Evolutionary conservation across 2,888 invertebrate species (phyloP).

Genomic region (Parnassius orleans): DNA sequence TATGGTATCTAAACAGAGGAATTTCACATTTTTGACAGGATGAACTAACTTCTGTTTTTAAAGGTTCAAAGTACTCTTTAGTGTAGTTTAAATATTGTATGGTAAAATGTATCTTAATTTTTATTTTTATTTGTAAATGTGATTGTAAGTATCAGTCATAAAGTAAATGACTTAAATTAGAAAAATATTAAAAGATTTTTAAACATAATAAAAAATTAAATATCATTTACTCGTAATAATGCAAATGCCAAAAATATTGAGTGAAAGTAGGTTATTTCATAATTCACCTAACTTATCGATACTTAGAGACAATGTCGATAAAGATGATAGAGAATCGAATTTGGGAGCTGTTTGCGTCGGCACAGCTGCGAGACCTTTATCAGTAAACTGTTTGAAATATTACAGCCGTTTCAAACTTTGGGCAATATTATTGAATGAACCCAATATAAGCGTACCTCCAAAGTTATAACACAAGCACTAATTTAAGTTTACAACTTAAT

Average conservation of each 20-base stretch:
- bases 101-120: too few species aligned
- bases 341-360: slow-evolving; percentile 17
- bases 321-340: slow-evolving; percentile 26
- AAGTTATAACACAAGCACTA: slow-evolving; percentile 23
- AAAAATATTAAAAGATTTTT: too few species aligned
- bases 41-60: too few species aligned
- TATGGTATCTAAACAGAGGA: too few species aligned
- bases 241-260: neutral
- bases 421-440: slow-evolving; percentile 25
- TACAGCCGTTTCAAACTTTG: slow-evolving; percentile 23
- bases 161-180: too few species aligned
- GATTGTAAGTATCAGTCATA: too few species aligned
- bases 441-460: slow-evolving; percentile 19
- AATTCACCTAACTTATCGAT: slow-evolving; percentile 22
- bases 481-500: slow-evolving; percentile 26
- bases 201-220: too few species aligned
- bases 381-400: slow-evolving; percentile 29
- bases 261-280: slow-evolving; percentile 15
- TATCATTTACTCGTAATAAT: too few species aligned
- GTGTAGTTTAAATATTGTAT: too few species aligned
- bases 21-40: too few species aligned
- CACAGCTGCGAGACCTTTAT: slow-evolving; percentile 25
- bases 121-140: too few species aligned
- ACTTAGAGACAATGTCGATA: slow-evolving; percentile 23
- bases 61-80: too few species aligned